Base-by-base conservation (phyloP, 37 sponge, comb jelly and placozoan species). In the Beroe forskalii region DNA sequence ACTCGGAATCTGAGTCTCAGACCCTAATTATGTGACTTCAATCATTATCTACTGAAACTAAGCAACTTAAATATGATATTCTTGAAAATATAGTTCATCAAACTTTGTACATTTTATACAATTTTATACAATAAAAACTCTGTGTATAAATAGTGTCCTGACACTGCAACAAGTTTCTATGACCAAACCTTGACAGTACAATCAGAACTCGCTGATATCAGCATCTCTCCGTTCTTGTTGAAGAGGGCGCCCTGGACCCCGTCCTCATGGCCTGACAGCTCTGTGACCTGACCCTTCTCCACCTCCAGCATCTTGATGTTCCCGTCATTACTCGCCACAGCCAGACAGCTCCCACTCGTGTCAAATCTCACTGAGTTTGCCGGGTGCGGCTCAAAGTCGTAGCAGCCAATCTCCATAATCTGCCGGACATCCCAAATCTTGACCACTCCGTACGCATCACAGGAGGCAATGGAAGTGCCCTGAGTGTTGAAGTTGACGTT, bases 381-480 rank as follows among this genome's bases (percentile, higher is more conserved):
- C 36, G 95, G 91, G 60, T 91, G 90, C 0, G 95, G 96, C 6
- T 95, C 95, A 8, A 95, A 86, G 23, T 97, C 95, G 90, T 90
- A 91, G 0, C 4, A 32, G 4, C 17, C 38, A 23, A 41, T 32
- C 0, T 63, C n/a, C 24, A 40, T 62, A 0, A 35, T 38, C 0
- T 39, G 33, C 40, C 95, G 90, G 0, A 95, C 30, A 86, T 97
- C 96, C 98, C 98, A 97, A 3, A 90, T 41, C 9, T 92, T 91
- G 1, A 92, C 92, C n/a, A 67, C 36, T 32, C 91, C 91, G 42
- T 91, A 91, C 17, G 80, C 64, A 33, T 91, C 91, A 91, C 91
- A 91, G 3, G 91, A 91, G 32, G 91, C 91, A 90, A 91, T 32
- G 9, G 48, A 17, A 9, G 62, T 69, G 12, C 91, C 91, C 30